Conservation (phyloP, 2,888 invertebrate genomes). For the Xanthia icteritia region DNA sequence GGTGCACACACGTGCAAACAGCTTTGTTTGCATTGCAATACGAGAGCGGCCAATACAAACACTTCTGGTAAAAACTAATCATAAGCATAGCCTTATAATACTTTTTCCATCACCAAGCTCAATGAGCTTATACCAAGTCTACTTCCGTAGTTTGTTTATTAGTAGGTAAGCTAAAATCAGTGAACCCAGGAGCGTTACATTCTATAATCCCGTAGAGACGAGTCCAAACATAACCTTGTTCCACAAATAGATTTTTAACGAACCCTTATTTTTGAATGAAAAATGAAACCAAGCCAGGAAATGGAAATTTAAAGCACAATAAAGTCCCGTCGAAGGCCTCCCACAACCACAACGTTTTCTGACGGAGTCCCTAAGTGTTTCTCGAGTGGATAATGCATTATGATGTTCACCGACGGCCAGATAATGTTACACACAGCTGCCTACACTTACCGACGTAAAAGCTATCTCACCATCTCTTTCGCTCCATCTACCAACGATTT, state of each 20-base stretch:
- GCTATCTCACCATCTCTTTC: conserved; percentile 59
- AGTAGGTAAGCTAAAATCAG: too few relatives aligned
- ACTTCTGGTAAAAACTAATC: conserved; percentile 3
- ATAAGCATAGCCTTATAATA: neutral
- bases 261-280: neutral
- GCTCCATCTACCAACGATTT: conserved; percentile 46
- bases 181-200: neutral
- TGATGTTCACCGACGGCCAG: conserved; percentile 69
- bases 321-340: conserved; percentile 3
- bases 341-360: conserved; percentile 42
- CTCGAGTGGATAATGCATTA: conserved; percentile 70
- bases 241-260: neutral
- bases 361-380: conserved; percentile 66
- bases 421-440: conserved; percentile 66
- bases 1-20: conserved; percentile 1
- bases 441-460: conserved; percentile 38
- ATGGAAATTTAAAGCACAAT: conserved; percentile 14
- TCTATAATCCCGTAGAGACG: neutral
- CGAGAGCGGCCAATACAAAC: conserved; percentile 18
- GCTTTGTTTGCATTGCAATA: conserved; percentile 20
- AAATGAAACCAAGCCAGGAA: conserved; percentile 5
- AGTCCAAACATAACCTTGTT: neutral
- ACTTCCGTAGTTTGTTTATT: too few relatives aligned
- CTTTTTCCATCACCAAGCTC: neutral
- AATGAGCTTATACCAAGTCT: too few relatives aligned